Conservation (phyloP, 2,113 vertebrate genomes). For the Alosa alosa region DNA sequence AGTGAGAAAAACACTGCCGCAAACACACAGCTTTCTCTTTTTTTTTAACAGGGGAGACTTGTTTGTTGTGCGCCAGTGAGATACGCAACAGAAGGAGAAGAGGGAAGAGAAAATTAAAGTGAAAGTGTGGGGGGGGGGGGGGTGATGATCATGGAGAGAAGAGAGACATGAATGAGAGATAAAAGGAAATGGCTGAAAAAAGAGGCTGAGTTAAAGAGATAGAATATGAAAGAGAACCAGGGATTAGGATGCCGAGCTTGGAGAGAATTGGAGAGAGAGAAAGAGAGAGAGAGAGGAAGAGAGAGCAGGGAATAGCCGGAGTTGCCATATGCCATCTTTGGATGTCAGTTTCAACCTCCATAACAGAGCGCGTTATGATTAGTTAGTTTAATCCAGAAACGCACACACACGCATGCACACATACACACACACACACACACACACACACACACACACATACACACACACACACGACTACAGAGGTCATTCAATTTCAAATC, state of each 20-base stretch:
- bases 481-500: constrained; percentile 54
- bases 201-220: background rate
- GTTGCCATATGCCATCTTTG: constrained; percentile 42
- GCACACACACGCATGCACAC: no score
- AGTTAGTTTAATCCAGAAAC: constrained; percentile 27
- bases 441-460: constrained; percentile 7
- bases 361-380: constrained; percentile 37
- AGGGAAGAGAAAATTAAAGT: background rate
- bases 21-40: background rate
- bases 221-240: background rate
- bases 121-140: background rate
- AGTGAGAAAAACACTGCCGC: background rate
- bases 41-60: background rate
- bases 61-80: background rate
- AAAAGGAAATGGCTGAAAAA: background rate
- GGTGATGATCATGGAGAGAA: background rate
- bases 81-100: constrained; percentile 5
- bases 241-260: background rate
- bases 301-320: constrained; percentile 25
- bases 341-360: constrained; percentile 43
- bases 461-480: constrained; percentile 31
- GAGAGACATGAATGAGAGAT: constrained; percentile 8
- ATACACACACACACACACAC: background rate
- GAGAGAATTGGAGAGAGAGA: background rate
- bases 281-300: constrained; percentile 6